Evolutionary conservation across 2,888 invertebrate species (phyloP).

Genomic region (Zelleria hepariella): DNA sequence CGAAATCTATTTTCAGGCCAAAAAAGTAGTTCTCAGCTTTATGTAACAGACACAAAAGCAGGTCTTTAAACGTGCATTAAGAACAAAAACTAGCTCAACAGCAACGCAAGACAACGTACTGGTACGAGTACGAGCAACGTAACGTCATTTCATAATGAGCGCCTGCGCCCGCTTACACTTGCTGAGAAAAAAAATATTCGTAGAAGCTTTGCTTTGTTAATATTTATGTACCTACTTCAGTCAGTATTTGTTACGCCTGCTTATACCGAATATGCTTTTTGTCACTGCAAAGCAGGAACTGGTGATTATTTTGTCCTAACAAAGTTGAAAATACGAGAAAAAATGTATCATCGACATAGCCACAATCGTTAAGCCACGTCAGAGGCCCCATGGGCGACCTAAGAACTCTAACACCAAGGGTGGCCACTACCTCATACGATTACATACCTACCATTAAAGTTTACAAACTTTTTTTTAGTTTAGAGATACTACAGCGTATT

Average conservation of each 20-base stretch:
- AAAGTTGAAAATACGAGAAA: too few species aligned
- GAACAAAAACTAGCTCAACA: neutral
- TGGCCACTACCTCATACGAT: too few species aligned
- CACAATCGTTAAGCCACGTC: too few species aligned
- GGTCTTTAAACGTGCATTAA: neutral
- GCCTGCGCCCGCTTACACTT: neutral
- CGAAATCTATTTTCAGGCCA: neutral
- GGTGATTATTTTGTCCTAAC: too few species aligned
- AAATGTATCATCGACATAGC: too few species aligned
- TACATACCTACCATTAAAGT: too few species aligned
- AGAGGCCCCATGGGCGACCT: too few species aligned
- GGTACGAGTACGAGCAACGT: neutral
- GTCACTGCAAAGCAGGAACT: too few species aligned
- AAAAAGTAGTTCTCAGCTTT: neutral
- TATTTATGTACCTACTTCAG: neutral
- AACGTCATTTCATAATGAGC: neutral
- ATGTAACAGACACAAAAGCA: neutral
- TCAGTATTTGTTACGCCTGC: neutral
- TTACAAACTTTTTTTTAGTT: too few species aligned
- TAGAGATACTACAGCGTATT: too few species aligned
- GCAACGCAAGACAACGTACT: neutral
- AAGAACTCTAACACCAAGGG: too few species aligned
- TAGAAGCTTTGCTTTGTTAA: neutral
- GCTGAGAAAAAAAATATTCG: neutral
- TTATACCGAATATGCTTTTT: too few species aligned